Base-by-base conservation (phyloP, 2,888 invertebrate genomes). In the Tenthredo livida region DNA sequence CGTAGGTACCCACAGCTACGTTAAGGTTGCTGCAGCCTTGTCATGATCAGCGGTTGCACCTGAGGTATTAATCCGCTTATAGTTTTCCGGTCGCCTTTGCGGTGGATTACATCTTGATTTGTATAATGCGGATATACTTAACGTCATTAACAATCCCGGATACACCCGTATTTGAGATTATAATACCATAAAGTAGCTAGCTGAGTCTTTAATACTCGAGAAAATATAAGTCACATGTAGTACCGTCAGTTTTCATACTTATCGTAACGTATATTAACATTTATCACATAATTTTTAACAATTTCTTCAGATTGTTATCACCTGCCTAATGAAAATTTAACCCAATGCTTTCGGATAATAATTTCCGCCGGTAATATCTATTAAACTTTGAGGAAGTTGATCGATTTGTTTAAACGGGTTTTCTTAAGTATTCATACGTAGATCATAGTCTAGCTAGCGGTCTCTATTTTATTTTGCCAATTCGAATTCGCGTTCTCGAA, bases 1-100 rank as follows among this genome's bases (percentile, higher is more conserved):
- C 29, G 29, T 2, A 29, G 29, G 2, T 29, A 33, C 1, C 1
- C 4, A 33, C 4, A 33, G 3, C 33, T 58, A 54, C 17, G 54
- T 7, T 6, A 6, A 6, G 54, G n/a, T n/a, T 54, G n/a, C 7
- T n/a, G 6, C 54, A 54, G n/a, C 17, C 21, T 67, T 17, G 33
- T 17, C 33, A 67, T 17, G 67, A 67, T 33, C 67, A 29, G 6
- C 33, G 29, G 33, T n/a, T 43, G n/a, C 54, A 54, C 54, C 77
- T 77, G 77, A 50, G 37, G 25, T 54, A 77, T 77, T 54, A 77
- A 77, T 77, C 77, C 77, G 77, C 77, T 77, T 77, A 77, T 21
- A 77, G 15, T 77, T 77, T 77, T 77, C 77, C 77, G 77, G 0
- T 25, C 50, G 25, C 77, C 33, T 50, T 54, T 9, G 21, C 50